A percentile compares a stretch with the other conserved stretches of the same genome.
Evolutionary conservation across 2,888 invertebrate genomes (phyloP).

Genomic region (Chrysopilus asiliformis): DNA sequence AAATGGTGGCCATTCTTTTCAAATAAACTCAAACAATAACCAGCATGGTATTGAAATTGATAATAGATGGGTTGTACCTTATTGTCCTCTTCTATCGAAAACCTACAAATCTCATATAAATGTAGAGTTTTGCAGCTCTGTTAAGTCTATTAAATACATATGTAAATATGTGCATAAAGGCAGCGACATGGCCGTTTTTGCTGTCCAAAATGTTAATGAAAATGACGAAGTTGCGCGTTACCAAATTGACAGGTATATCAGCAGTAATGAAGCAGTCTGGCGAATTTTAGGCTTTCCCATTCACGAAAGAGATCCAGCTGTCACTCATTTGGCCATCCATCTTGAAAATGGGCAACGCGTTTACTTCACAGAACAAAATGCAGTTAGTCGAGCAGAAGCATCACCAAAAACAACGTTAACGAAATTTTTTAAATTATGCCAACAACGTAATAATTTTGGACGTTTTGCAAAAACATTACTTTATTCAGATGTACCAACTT

Average conservation of each 20-base stretch:
- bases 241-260: constrained; percentile 4
- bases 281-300: no score
- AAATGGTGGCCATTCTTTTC: constrained; percentile 18
- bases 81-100: constrained; percentile 20
- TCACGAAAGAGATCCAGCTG: constrained; percentile 2
- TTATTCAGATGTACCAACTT: no score
- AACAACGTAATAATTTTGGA: no score
- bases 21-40: constrained; percentile 5
- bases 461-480: no score
- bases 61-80: constrained; percentile 20
- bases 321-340: no score
- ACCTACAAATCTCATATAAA: constrained; percentile 18
- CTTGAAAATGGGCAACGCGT: no score
- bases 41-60: constrained; percentile 11
- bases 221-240: constrained; percentile 7
- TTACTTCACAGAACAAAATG: no score
- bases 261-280: constrained; percentile 8
- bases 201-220: constrained; percentile 9
- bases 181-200: constrained; percentile 14
- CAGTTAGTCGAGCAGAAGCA: no score
- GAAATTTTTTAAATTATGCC: no score
- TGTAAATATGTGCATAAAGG: constrained; percentile 14
- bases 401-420: no score
- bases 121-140: no score
- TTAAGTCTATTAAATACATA: no score